Conservation (phyloP, 2,797 vertebrate genomes). For the Chaetophractus vellerosus region DNA sequence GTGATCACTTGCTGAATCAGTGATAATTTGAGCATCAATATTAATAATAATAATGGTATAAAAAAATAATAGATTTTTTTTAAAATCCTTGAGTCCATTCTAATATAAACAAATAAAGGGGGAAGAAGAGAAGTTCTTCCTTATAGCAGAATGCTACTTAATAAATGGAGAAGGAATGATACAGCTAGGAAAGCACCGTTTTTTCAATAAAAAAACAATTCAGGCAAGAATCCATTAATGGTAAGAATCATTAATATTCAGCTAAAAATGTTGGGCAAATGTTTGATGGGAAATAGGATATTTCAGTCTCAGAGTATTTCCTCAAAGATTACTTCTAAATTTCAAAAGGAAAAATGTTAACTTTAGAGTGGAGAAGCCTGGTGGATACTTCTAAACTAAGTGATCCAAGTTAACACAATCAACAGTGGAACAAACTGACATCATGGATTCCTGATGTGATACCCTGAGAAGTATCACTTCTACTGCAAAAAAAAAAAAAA, state of each 20-base stretch:
- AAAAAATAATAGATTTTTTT: neutral
- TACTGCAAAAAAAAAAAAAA: neutral
- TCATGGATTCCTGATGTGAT: neutral
- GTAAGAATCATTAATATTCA: neutral
- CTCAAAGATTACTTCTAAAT: neutral
- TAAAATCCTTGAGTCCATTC: conserved; percentile 30
- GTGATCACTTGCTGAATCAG: conserved; percentile 9
- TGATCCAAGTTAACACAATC: neutral
- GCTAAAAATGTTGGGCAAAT: conserved; percentile 6
- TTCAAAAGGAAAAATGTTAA: conserved; percentile 15
- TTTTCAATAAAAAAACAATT: conserved; percentile 40
- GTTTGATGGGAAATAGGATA: conserved; percentile 4
- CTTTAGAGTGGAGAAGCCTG: neutral
- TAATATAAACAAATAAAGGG: conserved; percentile 25
- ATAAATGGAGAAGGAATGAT: neutral
- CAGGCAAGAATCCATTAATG: neutral
- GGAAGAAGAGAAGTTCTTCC: neutral
- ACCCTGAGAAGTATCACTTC: neutral
- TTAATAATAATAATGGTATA: conserved; percentile 13
- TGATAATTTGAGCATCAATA: neutral
- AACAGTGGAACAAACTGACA: conserved; percentile 44
- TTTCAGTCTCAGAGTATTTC: conserved; percentile 26
- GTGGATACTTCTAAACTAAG: conserved; percentile 13
- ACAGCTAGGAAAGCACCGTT: neutral
- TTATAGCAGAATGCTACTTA: conserved; percentile 40